A percentile compares a stretch with the other conserved stretches of the same genome.
These are phyloP conservation scores for Chrysocyon brachyurus DNA, from an alignment of 2,797 vertebrate genomes.

Conservation along the genomic window DNA sequence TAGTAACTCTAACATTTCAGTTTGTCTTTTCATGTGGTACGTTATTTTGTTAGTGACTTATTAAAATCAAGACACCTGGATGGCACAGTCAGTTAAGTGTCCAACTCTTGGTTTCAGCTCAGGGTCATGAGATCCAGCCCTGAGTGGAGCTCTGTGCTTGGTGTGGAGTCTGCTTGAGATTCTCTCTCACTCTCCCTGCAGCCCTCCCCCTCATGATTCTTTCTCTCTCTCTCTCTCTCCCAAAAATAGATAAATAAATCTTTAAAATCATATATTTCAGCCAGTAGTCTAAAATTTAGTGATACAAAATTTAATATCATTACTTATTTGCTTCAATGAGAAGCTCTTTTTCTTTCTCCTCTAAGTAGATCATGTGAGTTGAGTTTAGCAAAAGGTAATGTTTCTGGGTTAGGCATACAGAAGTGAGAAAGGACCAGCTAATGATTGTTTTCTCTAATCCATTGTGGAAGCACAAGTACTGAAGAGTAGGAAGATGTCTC, in stretches of 20 bases:
- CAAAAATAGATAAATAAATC: not conserved
- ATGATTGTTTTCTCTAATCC: not conserved
- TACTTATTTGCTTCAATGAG: not conserved
- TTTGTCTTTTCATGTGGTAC: not conserved
- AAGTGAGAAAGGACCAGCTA: not conserved
- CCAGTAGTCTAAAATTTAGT: not conserved
- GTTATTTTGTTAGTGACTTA: not conserved
- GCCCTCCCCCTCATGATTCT: not conserved
- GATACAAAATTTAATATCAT: not conserved
- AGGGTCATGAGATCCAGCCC: not conserved
- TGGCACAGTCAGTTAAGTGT: not conserved
- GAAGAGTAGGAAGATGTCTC: not conserved
- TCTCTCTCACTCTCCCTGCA: not conserved
- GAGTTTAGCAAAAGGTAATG: not conserved
- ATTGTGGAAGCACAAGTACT: not conserved
- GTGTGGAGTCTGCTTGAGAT: not conserved
- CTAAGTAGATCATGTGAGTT: not conserved
- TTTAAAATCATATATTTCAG: slow-evolving; percentile 16
- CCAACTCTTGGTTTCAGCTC: not conserved
- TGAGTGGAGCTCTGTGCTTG: too few species aligned
- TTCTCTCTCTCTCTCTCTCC: not conserved
- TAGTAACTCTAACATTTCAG: not conserved
- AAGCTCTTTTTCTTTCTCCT: not conserved
- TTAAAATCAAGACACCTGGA: not conserved
- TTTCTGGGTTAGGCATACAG: not conserved